Percentiles rank a stretch among this genome's conserved stretches.
These are phyloP conservation scores for Rhegmatorhina hoffmannsi DNA, from an alignment of 2,113 vertebrate species.

Conservation along the genomic window DNA sequence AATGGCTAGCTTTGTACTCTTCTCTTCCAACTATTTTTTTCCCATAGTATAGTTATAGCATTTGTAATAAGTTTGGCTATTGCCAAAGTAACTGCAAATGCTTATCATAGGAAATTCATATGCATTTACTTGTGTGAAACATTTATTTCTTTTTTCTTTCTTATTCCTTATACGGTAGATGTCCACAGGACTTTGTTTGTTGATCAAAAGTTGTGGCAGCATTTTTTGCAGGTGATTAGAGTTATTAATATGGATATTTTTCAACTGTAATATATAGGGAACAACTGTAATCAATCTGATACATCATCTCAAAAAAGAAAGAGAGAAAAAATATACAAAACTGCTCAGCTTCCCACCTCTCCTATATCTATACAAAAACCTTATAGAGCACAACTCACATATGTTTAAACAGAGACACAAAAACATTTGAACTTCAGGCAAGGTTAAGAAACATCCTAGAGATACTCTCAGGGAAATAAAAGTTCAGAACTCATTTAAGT, in stretches of 20 bases:
- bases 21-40: neutral
- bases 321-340: neutral
- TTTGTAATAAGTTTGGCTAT: neutral
- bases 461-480: neutral
- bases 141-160: neutral
- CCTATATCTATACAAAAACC: neutral
- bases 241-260: neutral
- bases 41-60: neutral
- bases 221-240: neutral
- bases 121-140: neutral
- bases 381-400: neutral
- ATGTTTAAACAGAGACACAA: neutral
- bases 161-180: neutral
- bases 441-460: neutral
- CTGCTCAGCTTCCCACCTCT: neutral
- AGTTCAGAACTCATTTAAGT: neutral
- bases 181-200: neutral
- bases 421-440: neutral
- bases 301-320: neutral
- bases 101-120: neutral
- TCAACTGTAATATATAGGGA: neutral
- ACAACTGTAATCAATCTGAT: neutral
- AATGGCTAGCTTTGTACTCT: neutral
- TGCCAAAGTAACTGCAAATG: neutral
- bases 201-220: neutral